These are phyloP conservation scores for Euplexia lucipara DNA, from an alignment of 2,888 invertebrate species.

Conservation along the genomic window DNA sequence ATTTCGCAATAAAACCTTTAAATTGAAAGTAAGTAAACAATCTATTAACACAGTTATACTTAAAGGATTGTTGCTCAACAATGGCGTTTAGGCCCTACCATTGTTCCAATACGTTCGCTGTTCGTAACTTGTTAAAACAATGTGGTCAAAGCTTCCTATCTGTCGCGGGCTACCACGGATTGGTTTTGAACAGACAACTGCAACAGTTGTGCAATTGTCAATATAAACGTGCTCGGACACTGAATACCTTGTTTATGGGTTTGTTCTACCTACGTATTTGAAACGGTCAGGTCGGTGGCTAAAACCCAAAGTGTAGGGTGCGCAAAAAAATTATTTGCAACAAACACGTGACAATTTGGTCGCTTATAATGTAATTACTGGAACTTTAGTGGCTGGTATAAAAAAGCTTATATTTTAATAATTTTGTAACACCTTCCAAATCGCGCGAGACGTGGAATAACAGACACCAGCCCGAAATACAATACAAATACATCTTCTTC, in stretches of 20 bases:
- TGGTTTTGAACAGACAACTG: slow-evolving; percentile 57
- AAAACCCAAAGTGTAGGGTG: neutral
- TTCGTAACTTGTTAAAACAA: slow-evolving; percentile 68
- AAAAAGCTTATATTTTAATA: neutral
- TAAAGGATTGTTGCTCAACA: slow-evolving; percentile 54
- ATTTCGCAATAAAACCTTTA: slow-evolving; percentile 34
- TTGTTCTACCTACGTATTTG: slow-evolving; percentile 37
- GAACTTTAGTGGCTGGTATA: neutral
- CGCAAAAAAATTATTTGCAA: slow-evolving; percentile 1
- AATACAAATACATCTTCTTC: too few species aligned
- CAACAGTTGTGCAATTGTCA: slow-evolving; percentile 71
- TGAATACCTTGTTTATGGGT: slow-evolving; percentile 31
- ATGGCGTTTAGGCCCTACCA: slow-evolving; percentile 42
- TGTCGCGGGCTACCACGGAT: slow-evolving; percentile 77
- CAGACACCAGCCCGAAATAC: too few species aligned
- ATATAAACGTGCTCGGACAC: slow-evolving; percentile 44
- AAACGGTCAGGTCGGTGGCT: slow-evolving; percentile 9
- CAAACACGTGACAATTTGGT: neutral
- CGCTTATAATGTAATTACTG: neutral
- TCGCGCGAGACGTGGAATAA: too few species aligned
- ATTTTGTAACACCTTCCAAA: too few species aligned
- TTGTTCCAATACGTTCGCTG: slow-evolving; percentile 60
- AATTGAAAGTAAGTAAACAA: slow-evolving; percentile 55
- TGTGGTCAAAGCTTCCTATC: slow-evolving; percentile 78
- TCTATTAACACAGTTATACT: slow-evolving; percentile 39